These are phyloP conservation scores for Lepidostoma basale DNA, from an alignment of 1,140 invertebrate species.

Conservation along the genomic window DNA sequence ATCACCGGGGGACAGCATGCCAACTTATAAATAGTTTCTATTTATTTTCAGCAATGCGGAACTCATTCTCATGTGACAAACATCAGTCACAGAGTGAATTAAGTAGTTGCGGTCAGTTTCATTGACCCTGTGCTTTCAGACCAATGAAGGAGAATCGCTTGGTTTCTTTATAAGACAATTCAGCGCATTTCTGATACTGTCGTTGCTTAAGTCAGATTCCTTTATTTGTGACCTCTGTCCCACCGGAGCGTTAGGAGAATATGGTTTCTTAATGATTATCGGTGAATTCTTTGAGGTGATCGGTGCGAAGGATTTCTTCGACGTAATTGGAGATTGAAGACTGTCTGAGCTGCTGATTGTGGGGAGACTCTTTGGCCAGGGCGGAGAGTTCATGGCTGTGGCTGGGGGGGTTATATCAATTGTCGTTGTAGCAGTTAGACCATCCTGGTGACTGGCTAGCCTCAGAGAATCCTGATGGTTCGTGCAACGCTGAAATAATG, in stretches of 20 bases:
- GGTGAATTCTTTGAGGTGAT: background rate
- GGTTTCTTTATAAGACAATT: constrained; percentile 27
- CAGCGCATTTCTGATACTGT: constrained; percentile 22
- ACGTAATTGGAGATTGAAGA: constrained; percentile 17
- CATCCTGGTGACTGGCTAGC: constrained; percentile 41
- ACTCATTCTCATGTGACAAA: too few species aligned
- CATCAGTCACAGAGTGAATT: background rate
- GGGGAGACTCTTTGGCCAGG: constrained; percentile 37
- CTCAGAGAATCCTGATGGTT: constrained; percentile 41
- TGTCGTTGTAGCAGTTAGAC: constrained; percentile 36
- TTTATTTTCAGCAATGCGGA: too few species aligned
- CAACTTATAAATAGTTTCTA: too few species aligned
- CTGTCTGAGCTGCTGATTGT: constrained; percentile 27
- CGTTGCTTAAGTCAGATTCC: constrained; percentile 27
- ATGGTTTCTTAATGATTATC: background rate
- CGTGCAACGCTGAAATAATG: constrained; percentile 29
- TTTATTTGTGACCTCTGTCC: constrained; percentile 14
- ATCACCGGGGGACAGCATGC: too few species aligned
- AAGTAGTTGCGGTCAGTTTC: background rate
- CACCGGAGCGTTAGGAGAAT: background rate
- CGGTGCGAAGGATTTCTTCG: constrained; percentile 11
- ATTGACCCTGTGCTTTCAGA: constrained; percentile 20
- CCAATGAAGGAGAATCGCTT: constrained; percentile 7
- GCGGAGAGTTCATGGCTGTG: constrained; percentile 37
- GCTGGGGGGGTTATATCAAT: constrained; percentile 40